Percentiles rank a stretch among this genome's conserved stretches.
These are phyloP conservation scores for Pocillopora damicornis DNA, from an alignment of 64 coral and sea anemone species.

Conservation along the genomic window DNA sequence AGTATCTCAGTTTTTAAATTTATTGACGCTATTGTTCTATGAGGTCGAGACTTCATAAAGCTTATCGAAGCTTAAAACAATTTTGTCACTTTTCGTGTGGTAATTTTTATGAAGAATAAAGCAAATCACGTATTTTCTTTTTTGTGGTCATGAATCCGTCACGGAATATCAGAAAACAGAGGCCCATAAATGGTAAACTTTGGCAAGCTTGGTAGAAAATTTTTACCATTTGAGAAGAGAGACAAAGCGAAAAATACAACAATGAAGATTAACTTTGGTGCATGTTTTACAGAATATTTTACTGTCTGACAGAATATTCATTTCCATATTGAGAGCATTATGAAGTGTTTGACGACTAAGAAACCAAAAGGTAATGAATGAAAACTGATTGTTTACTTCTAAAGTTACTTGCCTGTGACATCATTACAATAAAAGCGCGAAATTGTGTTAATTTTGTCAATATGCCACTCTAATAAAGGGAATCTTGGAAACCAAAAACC, in stretches of 20 bases:
- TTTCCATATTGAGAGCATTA: neutral
- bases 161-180: neutral
- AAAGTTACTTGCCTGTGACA: constrained; percentile 16
- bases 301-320: neutral
- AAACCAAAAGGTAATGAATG: neutral
- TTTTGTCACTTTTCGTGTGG: too few relatives aligned
- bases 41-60: neutral
- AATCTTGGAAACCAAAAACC: neutral
- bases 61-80: too few relatives aligned
- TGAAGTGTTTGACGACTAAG: neutral
- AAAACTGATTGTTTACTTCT: constrained; percentile 15
- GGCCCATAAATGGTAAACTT: neutral
- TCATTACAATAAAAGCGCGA: neutral
- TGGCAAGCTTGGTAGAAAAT: neutral
- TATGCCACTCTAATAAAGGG: neutral
- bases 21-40: neutral
- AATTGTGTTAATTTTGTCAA: constrained; percentile 6
- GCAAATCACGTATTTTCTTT: neutral
- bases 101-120: neutral
- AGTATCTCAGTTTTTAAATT: neutral
- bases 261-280: neutral
- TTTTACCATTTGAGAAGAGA: neutral
- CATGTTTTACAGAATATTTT: neutral
- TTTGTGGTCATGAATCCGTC: neutral
- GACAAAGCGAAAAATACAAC: neutral